Evolutionary conservation across 2,888 invertebrate species (phyloP).

Genomic region (Meteorus cinctellus): DNA sequence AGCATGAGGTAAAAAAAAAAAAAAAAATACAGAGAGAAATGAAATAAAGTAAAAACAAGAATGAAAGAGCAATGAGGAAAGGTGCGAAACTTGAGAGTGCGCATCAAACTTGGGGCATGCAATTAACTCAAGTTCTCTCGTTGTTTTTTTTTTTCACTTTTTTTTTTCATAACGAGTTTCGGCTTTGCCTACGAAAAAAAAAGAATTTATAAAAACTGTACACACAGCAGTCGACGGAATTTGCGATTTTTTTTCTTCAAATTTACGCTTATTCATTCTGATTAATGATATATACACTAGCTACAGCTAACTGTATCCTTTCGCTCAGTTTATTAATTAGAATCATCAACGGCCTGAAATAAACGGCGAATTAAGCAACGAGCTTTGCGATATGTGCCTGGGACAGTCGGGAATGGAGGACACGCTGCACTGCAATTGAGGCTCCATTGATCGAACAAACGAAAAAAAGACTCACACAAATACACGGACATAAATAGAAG

Average conservation of each 20-base stretch:
- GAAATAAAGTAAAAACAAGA: constrained; percentile 10
- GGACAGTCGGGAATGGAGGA: background rate
- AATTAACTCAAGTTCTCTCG: constrained; percentile 47
- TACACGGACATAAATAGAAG: constrained; percentile 2
- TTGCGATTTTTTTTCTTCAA: background rate
- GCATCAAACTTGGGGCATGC: constrained; percentile 27
- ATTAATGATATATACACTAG: too few species aligned
- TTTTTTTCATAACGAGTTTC: constrained; percentile 20
- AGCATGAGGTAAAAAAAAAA: background rate
- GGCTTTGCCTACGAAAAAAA: background rate
- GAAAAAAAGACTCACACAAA: background rate
- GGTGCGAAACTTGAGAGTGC: constrained; percentile 2
- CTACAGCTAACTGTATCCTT: too few species aligned
- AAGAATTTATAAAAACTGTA: background rate
- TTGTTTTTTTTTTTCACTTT: constrained; percentile 1
- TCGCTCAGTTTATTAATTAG: constrained; percentile 15
- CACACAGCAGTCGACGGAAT: background rate
- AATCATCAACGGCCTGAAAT: background rate
- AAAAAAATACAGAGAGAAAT: constrained; percentile 4
- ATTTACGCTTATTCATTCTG: background rate
- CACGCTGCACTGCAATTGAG: background rate
- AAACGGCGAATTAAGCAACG: background rate
- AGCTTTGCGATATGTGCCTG: background rate
- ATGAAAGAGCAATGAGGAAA: background rate
- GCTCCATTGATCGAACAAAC: constrained; percentile 21